Evolutionary conservation across 2,113 vertebrate species (phyloP).

Genomic region (Cyanoramphus novaezelandiae): DNA sequence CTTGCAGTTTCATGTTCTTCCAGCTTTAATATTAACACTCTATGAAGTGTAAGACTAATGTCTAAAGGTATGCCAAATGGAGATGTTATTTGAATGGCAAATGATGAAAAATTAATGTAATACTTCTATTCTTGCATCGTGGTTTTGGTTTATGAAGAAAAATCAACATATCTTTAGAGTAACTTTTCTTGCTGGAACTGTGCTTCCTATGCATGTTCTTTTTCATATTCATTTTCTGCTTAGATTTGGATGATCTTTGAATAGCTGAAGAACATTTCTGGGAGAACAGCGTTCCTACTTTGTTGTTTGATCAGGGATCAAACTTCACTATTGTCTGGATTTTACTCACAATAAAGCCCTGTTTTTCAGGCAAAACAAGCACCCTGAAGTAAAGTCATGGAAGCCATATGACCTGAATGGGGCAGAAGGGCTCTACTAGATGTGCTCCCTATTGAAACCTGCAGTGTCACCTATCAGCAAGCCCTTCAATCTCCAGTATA

Average conservation of each 20-base stretch:
- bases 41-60: not conserved
- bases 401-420: not conserved
- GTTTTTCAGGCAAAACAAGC: not conserved
- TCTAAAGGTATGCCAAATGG: slow-evolving; percentile 1
- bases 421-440: not conserved
- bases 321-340: not conserved
- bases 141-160: not conserved
- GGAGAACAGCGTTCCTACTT: not conserved
- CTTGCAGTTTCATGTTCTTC: not conserved
- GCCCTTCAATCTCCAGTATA: not conserved
- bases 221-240: not conserved
- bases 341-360: not conserved
- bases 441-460: not conserved
- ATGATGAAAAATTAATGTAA: not conserved
- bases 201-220: not conserved
- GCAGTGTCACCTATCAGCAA: not conserved
- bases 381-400: not conserved
- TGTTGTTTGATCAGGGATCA: not conserved
- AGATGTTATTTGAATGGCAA: not conserved
- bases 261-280: not conserved
- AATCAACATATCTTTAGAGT: not conserved
- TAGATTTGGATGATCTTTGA: not conserved
- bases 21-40: not conserved
- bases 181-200: not conserved
- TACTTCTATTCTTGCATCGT: not conserved